Percentiles rank a stretch among this genome's conserved stretches.
Evolutionary conservation across 2,888 invertebrate species (phyloP).

Genomic region (Druceiella hillmani): DNA sequence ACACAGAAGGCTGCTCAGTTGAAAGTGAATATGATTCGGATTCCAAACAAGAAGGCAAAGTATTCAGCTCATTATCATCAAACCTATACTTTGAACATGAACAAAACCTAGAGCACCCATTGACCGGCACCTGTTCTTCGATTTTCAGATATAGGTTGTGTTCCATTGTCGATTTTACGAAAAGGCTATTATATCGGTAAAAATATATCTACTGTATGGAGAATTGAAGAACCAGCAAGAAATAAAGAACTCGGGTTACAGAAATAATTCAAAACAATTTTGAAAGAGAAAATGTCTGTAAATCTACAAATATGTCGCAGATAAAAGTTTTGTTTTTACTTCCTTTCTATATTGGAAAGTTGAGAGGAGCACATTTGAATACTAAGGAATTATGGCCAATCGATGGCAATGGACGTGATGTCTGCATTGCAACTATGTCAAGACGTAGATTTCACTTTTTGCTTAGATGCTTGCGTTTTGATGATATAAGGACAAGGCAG

Average conservation of each 20-base stretch:
- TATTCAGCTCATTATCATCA: too few species aligned
- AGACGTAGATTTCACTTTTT: too few species aligned
- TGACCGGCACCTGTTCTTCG: too few species aligned
- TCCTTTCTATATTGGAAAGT: too few species aligned
- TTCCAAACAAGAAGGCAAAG: constrained; percentile 6
- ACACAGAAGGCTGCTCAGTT: constrained; percentile 4
- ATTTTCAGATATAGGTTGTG: not conserved
- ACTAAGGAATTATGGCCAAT: too few species aligned
- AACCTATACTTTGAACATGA: too few species aligned
- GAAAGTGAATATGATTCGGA: constrained; percentile 6
- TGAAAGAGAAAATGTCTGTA: constrained; percentile 8
- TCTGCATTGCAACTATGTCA: too few species aligned
- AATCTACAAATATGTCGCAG: not conserved
- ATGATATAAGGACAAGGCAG: too few species aligned
- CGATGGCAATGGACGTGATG: too few species aligned
- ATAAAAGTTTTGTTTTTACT: constrained; percentile 5
- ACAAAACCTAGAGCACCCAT: too few species aligned
- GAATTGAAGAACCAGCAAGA: constrained; percentile 8
- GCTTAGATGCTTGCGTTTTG: too few species aligned
- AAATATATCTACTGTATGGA: constrained; percentile 4
- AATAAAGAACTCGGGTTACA: constrained; percentile 5
- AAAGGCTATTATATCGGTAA: constrained; percentile 1
- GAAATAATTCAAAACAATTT: constrained; percentile 9
- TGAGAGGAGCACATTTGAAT: too few species aligned
- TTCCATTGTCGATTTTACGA: constrained; percentile 2